These are phyloP conservation scores for Mus pahari DNA, from an alignment of 2,113 vertebrate species.

Conservation along the genomic window DNA sequence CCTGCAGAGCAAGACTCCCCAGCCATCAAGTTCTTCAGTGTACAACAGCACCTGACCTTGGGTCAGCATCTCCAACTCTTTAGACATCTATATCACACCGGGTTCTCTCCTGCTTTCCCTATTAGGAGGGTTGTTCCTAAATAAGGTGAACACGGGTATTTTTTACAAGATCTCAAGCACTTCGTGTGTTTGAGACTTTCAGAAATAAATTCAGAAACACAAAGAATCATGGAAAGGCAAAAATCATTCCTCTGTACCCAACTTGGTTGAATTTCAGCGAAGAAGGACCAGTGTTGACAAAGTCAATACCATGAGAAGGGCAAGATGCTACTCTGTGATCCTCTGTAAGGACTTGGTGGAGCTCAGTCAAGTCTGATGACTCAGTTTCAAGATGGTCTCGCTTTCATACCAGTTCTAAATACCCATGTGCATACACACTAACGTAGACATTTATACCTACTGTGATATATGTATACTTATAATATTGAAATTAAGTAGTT, in stretches of 20 bases:
- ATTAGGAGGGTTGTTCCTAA: neutral
- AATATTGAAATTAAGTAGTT: neutral
- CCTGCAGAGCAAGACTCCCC: neutral
- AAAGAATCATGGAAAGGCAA: neutral
- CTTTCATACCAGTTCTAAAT: neutral
- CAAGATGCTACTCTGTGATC: neutral
- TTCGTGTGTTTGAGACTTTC: neutral
- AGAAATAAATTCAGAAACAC: constrained; percentile 31
- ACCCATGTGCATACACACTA: neutral
- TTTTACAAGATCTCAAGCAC: neutral
- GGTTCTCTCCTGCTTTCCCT: neutral
- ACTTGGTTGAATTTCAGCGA: neutral
- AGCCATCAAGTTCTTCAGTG: neutral
- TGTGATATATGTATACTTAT: neutral
- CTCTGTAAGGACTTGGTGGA: neutral
- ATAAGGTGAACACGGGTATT: neutral
- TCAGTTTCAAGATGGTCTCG: neutral
- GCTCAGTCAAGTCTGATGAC: constrained; percentile 8
- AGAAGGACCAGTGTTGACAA: neutral
- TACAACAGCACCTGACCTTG: neutral
- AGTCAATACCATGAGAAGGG: neutral
- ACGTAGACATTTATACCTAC: neutral
- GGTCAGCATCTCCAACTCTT: neutral
- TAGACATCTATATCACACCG: neutral
- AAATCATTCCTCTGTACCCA: neutral